These are phyloP conservation scores for Hemitrygon akajei DNA, from an alignment of 2,797 vertebrate species.

Conservation along the genomic window DNA sequence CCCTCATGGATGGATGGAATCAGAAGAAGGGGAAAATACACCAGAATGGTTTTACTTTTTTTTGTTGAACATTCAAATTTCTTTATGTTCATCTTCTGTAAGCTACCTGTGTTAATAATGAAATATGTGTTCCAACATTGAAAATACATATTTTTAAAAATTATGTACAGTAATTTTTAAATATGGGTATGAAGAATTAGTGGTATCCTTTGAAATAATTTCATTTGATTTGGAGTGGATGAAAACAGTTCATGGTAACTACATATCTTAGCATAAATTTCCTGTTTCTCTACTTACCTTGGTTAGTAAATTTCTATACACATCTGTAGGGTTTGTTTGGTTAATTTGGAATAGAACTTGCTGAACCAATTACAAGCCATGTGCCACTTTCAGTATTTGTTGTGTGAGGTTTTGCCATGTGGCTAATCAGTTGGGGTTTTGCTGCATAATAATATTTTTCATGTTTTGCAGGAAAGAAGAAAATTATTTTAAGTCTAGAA, in stretches of 20 bases:
- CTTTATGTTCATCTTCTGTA: background rate
- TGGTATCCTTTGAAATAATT: background rate
- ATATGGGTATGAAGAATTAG: background rate
- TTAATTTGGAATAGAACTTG: constrained; percentile 28
- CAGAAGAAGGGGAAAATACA: background rate
- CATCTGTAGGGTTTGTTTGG: constrained; percentile 20
- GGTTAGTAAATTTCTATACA: background rate
- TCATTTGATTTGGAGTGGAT: background rate
- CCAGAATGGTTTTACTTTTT: background rate
- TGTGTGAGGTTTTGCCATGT: constrained; percentile 8
- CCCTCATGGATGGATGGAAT: background rate
- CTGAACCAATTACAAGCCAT: background rate
- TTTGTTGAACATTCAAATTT: background rate
- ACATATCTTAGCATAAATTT: constrained; percentile 12
- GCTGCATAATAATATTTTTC: background rate
- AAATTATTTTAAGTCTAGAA: background rate
- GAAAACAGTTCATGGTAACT: constrained; percentile 26
- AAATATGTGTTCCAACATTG: background rate
- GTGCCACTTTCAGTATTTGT: background rate
- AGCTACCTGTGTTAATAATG: background rate
- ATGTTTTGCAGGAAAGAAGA: background rate
- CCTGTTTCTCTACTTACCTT: constrained; percentile 29
- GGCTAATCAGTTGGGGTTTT: background rate
- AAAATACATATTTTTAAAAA: background rate
- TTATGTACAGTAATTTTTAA: background rate